phyloP scores from a whole-genome alignment of 2,113 vertebrate species.

The Oncorhynchus mykiss region DNA sequence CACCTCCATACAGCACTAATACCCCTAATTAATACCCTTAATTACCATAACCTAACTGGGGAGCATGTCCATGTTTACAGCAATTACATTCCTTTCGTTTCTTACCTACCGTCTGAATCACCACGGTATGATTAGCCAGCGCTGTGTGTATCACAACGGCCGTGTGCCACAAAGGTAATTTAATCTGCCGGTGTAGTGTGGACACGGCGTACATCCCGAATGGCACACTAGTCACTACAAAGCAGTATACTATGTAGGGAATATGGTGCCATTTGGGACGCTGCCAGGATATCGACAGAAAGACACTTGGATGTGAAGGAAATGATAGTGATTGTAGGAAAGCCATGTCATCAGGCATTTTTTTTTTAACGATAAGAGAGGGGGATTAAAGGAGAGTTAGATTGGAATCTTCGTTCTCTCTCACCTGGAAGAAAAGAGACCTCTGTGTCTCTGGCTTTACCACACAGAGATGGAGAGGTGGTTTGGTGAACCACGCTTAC shows the following conservation, averaged over 20 bases:
- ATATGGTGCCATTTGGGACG: background rate
- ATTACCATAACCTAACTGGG: constrained; percentile 32
- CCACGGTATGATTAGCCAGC: constrained; percentile 46
- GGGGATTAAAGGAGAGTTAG: background rate
- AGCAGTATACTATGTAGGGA: too few species aligned
- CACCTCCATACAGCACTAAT: background rate
- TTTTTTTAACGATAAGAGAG: background rate
- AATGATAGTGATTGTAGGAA: constrained; percentile 36
- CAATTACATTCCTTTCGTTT: constrained; percentile 45
- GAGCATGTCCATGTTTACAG: constrained; percentile 22
- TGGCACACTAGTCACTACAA: background rate
- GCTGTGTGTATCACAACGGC: constrained; percentile 26
- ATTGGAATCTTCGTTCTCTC: background rate
- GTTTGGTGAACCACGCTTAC: too few species aligned
- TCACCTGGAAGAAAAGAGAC: background rate
- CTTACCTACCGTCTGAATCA: constrained; percentile 38
- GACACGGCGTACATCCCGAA: constrained; percentile 39
- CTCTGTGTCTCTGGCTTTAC: background rate
- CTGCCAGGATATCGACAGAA: background rate
- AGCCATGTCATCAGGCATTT: constrained; percentile 12
- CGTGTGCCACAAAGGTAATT: constrained; percentile 55
- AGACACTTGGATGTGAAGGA: constrained; percentile 20
- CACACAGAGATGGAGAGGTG: background rate
- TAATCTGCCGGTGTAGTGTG: constrained; percentile 47
- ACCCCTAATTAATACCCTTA: background rate